phyloP scores from a whole-genome alignment of 2,797 vertebrate genomes.

The Peromyscus nudipes region DNA sequence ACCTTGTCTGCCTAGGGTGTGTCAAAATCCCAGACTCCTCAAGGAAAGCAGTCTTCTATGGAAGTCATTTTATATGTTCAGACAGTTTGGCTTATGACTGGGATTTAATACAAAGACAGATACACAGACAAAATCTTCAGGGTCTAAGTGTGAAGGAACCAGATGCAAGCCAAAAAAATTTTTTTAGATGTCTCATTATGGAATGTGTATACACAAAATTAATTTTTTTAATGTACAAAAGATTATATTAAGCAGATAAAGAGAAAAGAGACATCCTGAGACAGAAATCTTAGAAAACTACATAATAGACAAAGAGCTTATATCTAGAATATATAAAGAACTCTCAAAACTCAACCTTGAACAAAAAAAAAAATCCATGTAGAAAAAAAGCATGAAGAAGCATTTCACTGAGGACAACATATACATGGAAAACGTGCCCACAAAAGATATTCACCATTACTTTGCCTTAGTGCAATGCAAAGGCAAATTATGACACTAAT shows the following conservation, averaged over 20 bases:
- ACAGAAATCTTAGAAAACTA: conserved; percentile 40
- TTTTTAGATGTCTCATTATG: not conserved
- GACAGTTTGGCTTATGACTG: not conserved
- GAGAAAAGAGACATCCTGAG: not conserved
- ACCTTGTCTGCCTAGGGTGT: not conserved
- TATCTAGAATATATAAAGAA: not conserved
- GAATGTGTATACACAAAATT: not conserved
- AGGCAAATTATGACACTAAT: conserved; percentile 8
- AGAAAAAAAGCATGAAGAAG: conserved; percentile 37
- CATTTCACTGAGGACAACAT: not conserved
- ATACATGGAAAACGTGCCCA: not conserved
- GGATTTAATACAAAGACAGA: not conserved
- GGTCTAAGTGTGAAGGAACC: not conserved
- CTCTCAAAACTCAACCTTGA: conserved; percentile 35
- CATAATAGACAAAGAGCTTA: not conserved
- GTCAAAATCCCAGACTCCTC: not conserved
- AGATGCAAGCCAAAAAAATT: not conserved
- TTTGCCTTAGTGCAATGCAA: not conserved
- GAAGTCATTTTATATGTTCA: conserved; percentile 19
- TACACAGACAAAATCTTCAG: not conserved
- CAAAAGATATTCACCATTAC: conserved; percentile 4
- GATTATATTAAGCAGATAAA: not conserved
- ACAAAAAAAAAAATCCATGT: not conserved
- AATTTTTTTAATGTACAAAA: not conserved
- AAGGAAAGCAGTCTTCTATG: conserved; percentile 32